Evolutionary conservation across 2,113 vertebrate species (phyloP), one percentile per base, ranked within the genome.

Genomic region (Zapus hudsonius): DNA sequence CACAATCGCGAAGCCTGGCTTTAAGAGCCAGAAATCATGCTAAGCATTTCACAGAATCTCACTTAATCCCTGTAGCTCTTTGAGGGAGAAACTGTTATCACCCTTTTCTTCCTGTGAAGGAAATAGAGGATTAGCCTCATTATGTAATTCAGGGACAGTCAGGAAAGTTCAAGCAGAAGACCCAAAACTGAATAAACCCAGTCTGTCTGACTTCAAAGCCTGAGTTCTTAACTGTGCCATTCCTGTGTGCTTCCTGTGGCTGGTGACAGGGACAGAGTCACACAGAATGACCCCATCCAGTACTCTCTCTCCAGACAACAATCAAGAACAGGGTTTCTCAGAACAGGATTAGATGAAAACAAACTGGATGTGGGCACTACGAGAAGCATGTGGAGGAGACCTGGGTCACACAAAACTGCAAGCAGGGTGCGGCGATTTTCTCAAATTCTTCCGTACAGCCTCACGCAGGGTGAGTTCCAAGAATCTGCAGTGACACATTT

Each of bases 41-140:
- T 88, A 84, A 38, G 38, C 66, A 75, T 66, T 70, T 89, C 76
- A 79, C n/a, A 86, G 78, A 78, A 94, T 93, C 66, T 89, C 70
- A 89, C 72, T 91, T 91, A 89, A 93, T 94, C 76, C 89, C 69
- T 44, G 59, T 40, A 85, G 57, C 8, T 89, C 74, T 90, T 42
- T 67, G 64, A 89, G 36, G 47, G 42, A 92, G 59, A 80, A 64
- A 74, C 15, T 78, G 11, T 79, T 73, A 74, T 63, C 82, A 81
- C 6, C 52, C 52, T 52, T 90, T 90, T 40, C 6, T 82, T 76
- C 25, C 19, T 84, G 16, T 17, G 75, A 27, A 84, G 88, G 82
- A 93, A 93, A 95, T 42, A 66, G 52, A 87, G 63, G 36, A 92
- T 92, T 92, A 84, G 5, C 31, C 0, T 85, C 61, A 73, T 87